A percentile compares a stretch with the other conserved stretches of the same genome.
Conservation (phyloP, 2,113 vertebrate species). For the Aptenodytes forsteri region DNA sequence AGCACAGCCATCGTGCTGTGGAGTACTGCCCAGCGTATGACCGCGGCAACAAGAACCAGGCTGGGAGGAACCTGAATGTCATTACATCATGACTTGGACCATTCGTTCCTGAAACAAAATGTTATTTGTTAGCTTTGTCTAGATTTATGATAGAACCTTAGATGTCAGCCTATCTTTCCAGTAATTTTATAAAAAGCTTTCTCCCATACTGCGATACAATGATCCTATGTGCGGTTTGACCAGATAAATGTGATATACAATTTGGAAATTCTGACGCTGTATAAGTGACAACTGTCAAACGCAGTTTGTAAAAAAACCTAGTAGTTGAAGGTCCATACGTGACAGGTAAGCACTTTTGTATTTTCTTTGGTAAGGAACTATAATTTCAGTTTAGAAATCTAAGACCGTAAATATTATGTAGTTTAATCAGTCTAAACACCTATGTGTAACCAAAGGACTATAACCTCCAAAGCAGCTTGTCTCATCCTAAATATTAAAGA, state of each 20-base stretch:
- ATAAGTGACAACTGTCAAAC: background rate
- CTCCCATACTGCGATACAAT: background rate
- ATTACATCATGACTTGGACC: background rate
- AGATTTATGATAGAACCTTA: background rate
- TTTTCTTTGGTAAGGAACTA: background rate
- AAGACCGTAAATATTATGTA: background rate
- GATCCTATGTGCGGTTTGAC: background rate
- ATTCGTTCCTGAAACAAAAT: background rate
- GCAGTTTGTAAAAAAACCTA: background rate
- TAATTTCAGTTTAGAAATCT: background rate
- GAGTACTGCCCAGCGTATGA: background rate
- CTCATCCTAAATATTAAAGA: background rate
- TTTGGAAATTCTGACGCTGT: background rate
- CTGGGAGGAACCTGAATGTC: background rate
- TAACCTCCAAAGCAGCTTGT: background rate
- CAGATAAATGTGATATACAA: background rate
- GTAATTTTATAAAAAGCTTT: background rate
- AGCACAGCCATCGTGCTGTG: background rate
- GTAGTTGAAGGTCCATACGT: background rate
- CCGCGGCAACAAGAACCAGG: background rate
- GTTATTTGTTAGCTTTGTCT: background rate
- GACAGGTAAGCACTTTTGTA: background rate
- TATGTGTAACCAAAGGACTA: background rate
- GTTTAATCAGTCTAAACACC: background rate
- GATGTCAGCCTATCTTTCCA: background rate